Evolutionary conservation across 2,888 invertebrate genomes (phyloP).

Genomic region (Oscheius sp.): DNA sequence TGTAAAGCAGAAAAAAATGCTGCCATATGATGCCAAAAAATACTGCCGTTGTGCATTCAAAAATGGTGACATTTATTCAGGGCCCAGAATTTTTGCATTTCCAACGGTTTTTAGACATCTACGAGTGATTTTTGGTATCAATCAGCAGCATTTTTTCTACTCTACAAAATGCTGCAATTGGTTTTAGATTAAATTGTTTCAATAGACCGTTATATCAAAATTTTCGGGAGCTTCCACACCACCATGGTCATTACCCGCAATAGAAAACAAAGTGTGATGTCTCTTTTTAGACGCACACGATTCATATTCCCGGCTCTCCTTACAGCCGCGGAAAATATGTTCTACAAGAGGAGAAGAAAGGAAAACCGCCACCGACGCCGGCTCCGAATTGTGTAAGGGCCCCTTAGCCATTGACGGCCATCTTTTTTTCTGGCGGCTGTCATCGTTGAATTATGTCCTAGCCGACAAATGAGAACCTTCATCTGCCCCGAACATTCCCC

Average conservation of each 20-base stretch:
- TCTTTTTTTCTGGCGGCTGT: not conserved
- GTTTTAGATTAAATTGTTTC: no score
- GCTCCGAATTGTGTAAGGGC: not conserved
- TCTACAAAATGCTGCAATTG: no score
- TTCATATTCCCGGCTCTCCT: constrained; percentile 30
- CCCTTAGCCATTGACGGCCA: no score
- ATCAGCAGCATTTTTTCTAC: no score
- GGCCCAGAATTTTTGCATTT: no score
- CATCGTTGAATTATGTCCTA: constrained; percentile 1
- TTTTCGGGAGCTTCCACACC: not conserved
- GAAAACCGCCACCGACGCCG: not conserved
- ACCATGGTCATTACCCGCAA: not conserved
- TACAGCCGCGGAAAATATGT: constrained; percentile 28
- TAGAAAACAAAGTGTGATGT: not conserved
- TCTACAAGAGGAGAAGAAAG: constrained; percentile 20
- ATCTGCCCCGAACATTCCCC: not conserved
- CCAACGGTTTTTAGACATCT: no score
- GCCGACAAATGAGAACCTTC: not conserved
- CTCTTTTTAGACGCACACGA: constrained; percentile 20
- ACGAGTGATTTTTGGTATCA: no score
- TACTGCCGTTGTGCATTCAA: no score
- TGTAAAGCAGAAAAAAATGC: no score
- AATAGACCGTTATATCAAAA: no score
- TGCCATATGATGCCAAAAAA: no score
- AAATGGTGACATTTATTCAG: no score